phyloP scores from a whole-genome alignment of 1,140 invertebrate genomes.

The Lutraria rhynchaena region DNA sequence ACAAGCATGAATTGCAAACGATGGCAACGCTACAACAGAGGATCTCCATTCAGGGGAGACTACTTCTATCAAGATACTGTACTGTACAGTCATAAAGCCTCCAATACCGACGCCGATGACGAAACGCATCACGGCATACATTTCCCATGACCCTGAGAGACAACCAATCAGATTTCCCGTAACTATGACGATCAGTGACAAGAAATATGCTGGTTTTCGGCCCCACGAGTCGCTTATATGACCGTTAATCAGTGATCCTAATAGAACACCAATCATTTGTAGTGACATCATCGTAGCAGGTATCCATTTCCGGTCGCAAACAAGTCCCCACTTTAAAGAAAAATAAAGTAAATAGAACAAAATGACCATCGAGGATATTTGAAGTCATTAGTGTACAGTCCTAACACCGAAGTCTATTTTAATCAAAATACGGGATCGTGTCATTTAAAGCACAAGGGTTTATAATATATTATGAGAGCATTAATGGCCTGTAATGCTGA shows the following conservation, averaged over 20 bases:
- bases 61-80: conserved; percentile 45
- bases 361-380: no score
- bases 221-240: conserved; percentile 71
- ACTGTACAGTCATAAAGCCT: conserved; percentile 45
- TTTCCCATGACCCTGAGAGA: conserved; percentile 69
- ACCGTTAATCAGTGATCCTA: conserved; percentile 65
- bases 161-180: conserved; percentile 56
- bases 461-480: no score
- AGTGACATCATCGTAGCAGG: conserved; percentile 67
- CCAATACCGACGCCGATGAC: conserved; percentile 64
- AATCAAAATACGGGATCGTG: no score
- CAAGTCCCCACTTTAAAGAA: not conserved
- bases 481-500: no score
- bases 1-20: conserved; percentile 40
- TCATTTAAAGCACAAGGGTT: no score
- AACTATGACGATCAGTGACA: conserved; percentile 36
- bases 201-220: conserved; percentile 65
- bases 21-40: conserved; percentile 21
- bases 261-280: conserved; percentile 72
- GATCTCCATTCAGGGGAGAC: conserved; percentile 19
- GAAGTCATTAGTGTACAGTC: no score
- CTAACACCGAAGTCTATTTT: no score
- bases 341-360: not conserved
- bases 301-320: conserved; percentile 50
- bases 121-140: conserved; percentile 70